phyloP scores from a whole-genome alignment of 2,888 invertebrate species.

The Melolontha melolontha region DNA sequence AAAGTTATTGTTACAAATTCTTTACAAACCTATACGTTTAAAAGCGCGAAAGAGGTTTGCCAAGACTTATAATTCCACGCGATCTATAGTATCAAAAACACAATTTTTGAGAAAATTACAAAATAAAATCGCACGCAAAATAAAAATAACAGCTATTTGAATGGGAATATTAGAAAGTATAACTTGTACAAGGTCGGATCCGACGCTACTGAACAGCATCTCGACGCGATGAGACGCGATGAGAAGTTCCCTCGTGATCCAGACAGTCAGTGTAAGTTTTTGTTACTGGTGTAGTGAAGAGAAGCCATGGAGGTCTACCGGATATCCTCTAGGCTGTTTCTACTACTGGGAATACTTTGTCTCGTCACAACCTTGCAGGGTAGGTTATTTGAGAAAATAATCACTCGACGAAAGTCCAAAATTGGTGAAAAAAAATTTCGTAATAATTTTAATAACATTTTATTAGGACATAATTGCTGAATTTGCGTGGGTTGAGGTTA shows the following conservation, averaged over 20 bases:
- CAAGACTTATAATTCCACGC: too few relatives aligned
- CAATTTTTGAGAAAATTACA: slow-evolving; percentile 10
- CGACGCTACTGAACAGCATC: slow-evolving; percentile 60
- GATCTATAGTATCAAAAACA: too few relatives aligned
- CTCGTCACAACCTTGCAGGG: slow-evolving; percentile 70
- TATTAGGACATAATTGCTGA: background rate
- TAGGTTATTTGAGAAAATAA: slow-evolving; percentile 59
- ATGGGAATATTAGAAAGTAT: slow-evolving; percentile 38
- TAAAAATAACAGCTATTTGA: slow-evolving; percentile 39
- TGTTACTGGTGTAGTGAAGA: slow-evolving; percentile 65
- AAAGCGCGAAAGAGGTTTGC: too few relatives aligned
- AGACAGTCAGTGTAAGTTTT: slow-evolving; percentile 64
- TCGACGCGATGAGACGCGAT: slow-evolving; percentile 58
- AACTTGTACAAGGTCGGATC: slow-evolving; percentile 37
- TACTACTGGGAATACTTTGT: slow-evolving; percentile 69
- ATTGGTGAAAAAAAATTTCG: slow-evolving; percentile 6
- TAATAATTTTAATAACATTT: too few relatives aligned
- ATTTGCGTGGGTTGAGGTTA: slow-evolving; percentile 45
- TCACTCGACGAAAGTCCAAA: background rate
- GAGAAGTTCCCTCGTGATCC: slow-evolving; percentile 61
- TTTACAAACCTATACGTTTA: too few relatives aligned
- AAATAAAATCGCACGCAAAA: slow-evolving; percentile 23
- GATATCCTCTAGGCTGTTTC: slow-evolving; percentile 69
- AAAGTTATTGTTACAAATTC: too few relatives aligned
- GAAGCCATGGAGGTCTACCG: slow-evolving; percentile 71